Evolutionary conservation across 2,113 vertebrate species (phyloP).

Genomic region (Cyanoramphus novaezelandiae): DNA sequence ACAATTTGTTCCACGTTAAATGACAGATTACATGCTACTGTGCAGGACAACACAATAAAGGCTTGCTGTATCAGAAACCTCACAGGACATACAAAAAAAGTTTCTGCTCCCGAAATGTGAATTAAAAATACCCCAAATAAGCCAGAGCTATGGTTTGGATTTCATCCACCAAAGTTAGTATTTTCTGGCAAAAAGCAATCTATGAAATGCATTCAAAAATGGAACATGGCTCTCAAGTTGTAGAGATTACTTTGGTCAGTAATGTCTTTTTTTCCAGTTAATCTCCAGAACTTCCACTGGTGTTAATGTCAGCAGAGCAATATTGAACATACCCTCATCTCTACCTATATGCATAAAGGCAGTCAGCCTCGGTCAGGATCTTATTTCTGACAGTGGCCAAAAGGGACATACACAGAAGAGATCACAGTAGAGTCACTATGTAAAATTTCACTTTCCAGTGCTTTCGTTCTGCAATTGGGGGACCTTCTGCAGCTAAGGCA

Average conservation of each 20-base stretch:
- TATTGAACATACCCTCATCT: neutral
- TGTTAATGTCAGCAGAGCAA: neutral
- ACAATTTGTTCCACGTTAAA: neutral
- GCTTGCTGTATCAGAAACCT: neutral
- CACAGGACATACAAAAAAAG: neutral
- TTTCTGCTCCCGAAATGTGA: neutral
- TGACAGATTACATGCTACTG: neutral
- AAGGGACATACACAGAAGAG: neutral
- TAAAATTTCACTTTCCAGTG: neutral
- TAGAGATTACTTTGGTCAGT: neutral
- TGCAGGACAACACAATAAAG: neutral
- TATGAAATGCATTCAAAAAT: neutral
- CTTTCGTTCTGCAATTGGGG: fast-evolving
- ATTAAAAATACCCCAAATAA: neutral
- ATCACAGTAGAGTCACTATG: neutral
- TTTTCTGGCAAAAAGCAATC: neutral
- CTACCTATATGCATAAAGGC: neutral
- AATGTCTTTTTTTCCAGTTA: neutral
- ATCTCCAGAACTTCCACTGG: neutral
- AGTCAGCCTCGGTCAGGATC: neutral
- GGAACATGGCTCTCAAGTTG: fast-evolving
- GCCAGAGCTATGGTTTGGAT: neutral
- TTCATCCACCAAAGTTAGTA: neutral
- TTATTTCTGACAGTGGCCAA: neutral
- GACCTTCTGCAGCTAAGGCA: neutral